A percentile compares a stretch with the other conserved stretches of the same genome.
Evolutionary conservation across 2,113 vertebrate genomes (phyloP).

Genomic region (Leucoraja erinaceus): DNA sequence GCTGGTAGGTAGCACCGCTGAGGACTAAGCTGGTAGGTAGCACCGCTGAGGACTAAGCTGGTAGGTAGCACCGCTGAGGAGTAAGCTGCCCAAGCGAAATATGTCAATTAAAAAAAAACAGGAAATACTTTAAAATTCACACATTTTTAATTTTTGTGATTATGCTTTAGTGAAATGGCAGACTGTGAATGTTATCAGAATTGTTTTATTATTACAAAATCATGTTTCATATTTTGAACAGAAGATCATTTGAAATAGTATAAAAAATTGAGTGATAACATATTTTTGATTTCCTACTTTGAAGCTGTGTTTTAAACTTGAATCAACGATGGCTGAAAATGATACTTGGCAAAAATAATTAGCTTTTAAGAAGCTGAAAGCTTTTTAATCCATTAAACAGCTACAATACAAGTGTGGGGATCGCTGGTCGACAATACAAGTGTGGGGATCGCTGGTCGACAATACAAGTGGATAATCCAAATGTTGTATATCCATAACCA

Average conservation of each 20-base stretch:
- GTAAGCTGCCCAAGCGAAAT: too few relatives aligned
- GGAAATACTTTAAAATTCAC: background rate
- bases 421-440: background rate
- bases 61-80: too few relatives aligned
- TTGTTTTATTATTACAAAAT: background rate
- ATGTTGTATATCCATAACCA: background rate
- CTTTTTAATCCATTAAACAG: conserved; percentile 25
- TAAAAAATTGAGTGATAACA: background rate
- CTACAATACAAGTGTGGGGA: too few relatives aligned
- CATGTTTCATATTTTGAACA: background rate
- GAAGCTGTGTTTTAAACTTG: background rate
- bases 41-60: too few relatives aligned
- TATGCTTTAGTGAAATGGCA: background rate
- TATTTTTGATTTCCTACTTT: background rate
- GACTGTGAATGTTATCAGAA: background rate
- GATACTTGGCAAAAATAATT: background rate
- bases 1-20: too few relatives aligned
- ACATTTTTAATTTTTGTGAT: background rate
- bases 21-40: too few relatives aligned
- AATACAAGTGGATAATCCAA: background rate
- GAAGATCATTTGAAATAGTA: conserved; percentile 14
- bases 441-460: too few relatives aligned
- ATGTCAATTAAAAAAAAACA: too few relatives aligned
- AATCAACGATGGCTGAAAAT: background rate
- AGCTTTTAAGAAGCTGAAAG: background rate